These are phyloP conservation scores for Jacana jacana DNA, from an alignment of 2,113 vertebrate genomes.

Conservation along the genomic window DNA sequence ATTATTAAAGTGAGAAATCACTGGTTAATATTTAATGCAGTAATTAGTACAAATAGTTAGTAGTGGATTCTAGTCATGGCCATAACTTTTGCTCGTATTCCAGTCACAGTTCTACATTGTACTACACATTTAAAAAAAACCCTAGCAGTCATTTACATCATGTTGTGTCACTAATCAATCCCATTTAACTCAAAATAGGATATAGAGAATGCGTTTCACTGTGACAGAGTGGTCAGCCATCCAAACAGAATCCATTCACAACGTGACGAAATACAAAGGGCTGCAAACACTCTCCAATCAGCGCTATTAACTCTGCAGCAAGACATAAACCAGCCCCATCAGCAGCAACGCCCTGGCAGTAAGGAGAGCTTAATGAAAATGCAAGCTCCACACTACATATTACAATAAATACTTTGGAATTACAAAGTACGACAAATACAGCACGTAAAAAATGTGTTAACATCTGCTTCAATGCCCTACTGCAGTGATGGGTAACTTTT, in stretches of 20 bases:
- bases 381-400: background rate
- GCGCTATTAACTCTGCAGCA: background rate
- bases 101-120: background rate
- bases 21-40: background rate
- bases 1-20: background rate
- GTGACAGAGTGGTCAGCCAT: background rate
- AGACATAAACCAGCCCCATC: background rate
- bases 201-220: background rate
- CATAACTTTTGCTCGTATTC: background rate
- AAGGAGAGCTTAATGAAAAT: background rate
- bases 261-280: conserved; percentile 8
- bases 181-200: background rate
- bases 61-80: background rate
- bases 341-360: background rate
- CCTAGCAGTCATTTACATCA: background rate
- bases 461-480: background rate
- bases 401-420: background rate
- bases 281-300: conserved; percentile 7
- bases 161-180: conserved; percentile 16
- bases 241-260: conserved; percentile 24
- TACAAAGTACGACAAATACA: background rate
- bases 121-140: background rate
- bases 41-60: background rate
- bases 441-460: background rate
- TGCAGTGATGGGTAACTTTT: background rate